Evolutionary conservation across 2,797 vertebrate genomes (phyloP).

Genomic region (Tokudaia tokunoshimensis): DNA sequence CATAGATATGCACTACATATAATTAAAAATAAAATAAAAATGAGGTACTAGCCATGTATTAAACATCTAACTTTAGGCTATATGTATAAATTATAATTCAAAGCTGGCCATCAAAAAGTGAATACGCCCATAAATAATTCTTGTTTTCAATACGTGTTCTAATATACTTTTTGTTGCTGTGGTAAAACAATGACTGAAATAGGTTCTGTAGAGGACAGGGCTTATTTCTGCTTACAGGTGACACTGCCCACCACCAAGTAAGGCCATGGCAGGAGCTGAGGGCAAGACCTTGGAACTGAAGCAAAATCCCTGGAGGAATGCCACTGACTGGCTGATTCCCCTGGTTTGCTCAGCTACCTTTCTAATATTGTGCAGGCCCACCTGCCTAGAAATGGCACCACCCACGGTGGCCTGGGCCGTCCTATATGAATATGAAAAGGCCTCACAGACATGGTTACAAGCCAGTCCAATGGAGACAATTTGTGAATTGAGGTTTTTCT

Average conservation of each 20-base stretch:
- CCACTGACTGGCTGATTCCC: no score
- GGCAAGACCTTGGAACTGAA: neutral
- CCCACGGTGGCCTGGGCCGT: neutral
- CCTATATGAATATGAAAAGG: no score
- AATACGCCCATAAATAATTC: conserved; percentile 26
- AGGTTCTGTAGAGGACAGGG: neutral
- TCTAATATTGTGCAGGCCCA: neutral
- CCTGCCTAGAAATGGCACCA: neutral
- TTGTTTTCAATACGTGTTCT: neutral
- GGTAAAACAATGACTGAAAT: neutral
- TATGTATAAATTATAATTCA: neutral
- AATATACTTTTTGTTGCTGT: neutral
- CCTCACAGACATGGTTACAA: neutral
- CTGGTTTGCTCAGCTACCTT: neutral
- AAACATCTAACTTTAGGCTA: neutral
- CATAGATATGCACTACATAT: neutral
- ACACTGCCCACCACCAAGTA: neutral
- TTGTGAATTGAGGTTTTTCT: neutral
- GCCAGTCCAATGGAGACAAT: neutral
- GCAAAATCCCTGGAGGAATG: neutral
- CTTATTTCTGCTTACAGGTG: neutral
- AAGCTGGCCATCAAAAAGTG: conserved; percentile 15
- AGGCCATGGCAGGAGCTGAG: neutral
- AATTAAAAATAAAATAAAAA: neutral
- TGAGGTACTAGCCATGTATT: neutral